A percentile compares a stretch with the other conserved stretches of the same genome.
Evolutionary conservation across 2,113 vertebrate species (phyloP).

Genomic region (Anguilla japonica): DNA sequence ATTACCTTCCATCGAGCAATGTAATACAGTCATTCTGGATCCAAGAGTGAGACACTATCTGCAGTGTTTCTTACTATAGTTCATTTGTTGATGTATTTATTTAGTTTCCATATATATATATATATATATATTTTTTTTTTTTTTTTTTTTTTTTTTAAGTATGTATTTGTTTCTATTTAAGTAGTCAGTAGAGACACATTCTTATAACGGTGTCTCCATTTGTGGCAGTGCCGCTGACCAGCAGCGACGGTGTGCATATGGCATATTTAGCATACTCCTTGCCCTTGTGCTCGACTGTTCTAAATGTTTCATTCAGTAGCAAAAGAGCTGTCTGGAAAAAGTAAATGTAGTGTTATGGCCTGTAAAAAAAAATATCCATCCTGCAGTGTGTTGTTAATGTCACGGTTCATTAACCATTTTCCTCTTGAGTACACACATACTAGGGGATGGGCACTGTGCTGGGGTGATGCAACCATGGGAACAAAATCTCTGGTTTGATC

Average conservation of each 20-base stretch:
- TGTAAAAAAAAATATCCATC: conserved; percentile 23
- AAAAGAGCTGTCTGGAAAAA: conserved; percentile 10
- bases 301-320: background rate
- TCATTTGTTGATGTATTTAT: background rate
- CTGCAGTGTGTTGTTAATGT: conserved; percentile 37
- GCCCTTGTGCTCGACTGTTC: background rate
- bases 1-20: conserved; percentile 9
- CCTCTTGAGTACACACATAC: conserved; percentile 41
- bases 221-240: background rate
- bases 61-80: background rate
- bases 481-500: conserved; percentile 41
- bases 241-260: background rate
- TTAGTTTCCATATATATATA: too few relatives aligned
- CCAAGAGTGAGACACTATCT: background rate
- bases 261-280: background rate
- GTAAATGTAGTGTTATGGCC: conserved; percentile 17
- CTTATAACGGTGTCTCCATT: background rate
- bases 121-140: too few relatives aligned
- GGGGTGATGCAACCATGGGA: conserved; percentile 48
- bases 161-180: too few relatives aligned
- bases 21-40: background rate
- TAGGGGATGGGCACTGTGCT: conserved; percentile 33
- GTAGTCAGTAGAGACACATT: background rate
- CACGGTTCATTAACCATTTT: conserved; percentile 46
- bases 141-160: too few relatives aligned